Base-by-base conservation (phyloP, 2,113 vertebrate genomes). In the Indicator indicator region DNA sequence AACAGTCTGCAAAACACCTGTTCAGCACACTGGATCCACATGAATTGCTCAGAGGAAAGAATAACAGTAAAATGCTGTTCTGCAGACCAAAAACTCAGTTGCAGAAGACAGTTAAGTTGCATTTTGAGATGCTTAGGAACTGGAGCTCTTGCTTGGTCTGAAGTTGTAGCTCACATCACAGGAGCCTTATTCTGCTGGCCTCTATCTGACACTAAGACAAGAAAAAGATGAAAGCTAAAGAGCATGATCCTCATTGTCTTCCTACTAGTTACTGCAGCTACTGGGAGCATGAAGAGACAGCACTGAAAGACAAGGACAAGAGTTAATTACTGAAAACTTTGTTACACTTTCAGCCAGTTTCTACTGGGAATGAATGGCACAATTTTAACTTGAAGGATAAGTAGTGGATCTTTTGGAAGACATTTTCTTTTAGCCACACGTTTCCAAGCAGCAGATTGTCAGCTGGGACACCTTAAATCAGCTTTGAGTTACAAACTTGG, bases 111-210 rank as follows among this genome's bases (percentile, higher is more conserved):
- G 9, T 12, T 9, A 50, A 86, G 6, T 18, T 52, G 1, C 24
- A 24, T 58, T 81, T 79, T 33, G 10, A 81, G 21, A 24, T 16
- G 32, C 28, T 88, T 81, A 15, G 5, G 15, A 80, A 56, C 36
- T 1, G 0, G 9, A 83, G 12, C 10, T 86, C 42, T 52, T 63
- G 44, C 50, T 44, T 0, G 0, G 26, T 44, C 64, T 80, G 55
- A 68, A 74, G 19, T 2, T 33, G 27, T 16, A 32, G n/a, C 20
- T 73, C 24, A 13, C 12, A 30, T 68, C 67, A 83, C 33, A 74
- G 13, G 12, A 72, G 40, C 18, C 55, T 79, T 63, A 21, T 12
- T 79, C 71, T 60, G 55, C 70, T 58, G 52, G 32, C 17, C 50
- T 23, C 32, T 28, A 15, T 44, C 36, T 82, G 74, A 50, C 46